Base-by-base conservation (phyloP, 1,140 invertebrate genomes). In the Camponotus vicinus region DNA sequence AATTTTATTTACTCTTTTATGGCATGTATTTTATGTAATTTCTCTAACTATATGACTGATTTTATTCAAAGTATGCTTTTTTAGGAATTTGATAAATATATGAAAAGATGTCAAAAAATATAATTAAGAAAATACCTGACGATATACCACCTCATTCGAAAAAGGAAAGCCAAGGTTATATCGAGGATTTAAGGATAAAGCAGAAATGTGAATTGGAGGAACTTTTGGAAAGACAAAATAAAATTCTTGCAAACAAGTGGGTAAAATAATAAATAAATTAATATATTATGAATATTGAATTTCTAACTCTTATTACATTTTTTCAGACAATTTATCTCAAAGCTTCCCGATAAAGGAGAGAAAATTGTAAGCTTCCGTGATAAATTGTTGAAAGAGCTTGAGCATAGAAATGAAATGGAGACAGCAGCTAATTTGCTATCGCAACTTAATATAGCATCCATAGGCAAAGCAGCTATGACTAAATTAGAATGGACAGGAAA, bases 401-500 rank as follows among this genome's bases (percentile, higher is more conserved):
- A 95, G 57, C 90, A 93, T 40, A 96, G 95, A 63, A 92, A 96
- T 90, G 95, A 97, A 89, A 92, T 97, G 37, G 96, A 97, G 21
- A 92, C 96, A 86, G 94, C 96, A 37, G 96, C 96, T 66, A 92
- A 94, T 69, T 92, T 97, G 42, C 92, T 97, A 0, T 96, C 96
- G 27, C 95, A 95, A 73, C 92, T 97, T 52, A 97, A 96, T 83
- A 95, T 97, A 77, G 96, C 94, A 63, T 91, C 92, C 7, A 94
- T 96, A 59, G 96, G 96, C 37, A 96, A 96, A 91, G 92, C 94
- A 40, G 95, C 95, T 2, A 94, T 97, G 45, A 96, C 96, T 91
- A 95, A 96, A 91, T 91, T 97, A 7, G 97, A 97, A 95, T 97
- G 97, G 97, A 95, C 96, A 84, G 96, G 96, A 49, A 95, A 95